Percentiles rank a stretch among this genome's conserved stretches.
phyloP scores from a whole-genome alignment of 2,113 vertebrate genomes.

The Plestiodon gilberti region DNA sequence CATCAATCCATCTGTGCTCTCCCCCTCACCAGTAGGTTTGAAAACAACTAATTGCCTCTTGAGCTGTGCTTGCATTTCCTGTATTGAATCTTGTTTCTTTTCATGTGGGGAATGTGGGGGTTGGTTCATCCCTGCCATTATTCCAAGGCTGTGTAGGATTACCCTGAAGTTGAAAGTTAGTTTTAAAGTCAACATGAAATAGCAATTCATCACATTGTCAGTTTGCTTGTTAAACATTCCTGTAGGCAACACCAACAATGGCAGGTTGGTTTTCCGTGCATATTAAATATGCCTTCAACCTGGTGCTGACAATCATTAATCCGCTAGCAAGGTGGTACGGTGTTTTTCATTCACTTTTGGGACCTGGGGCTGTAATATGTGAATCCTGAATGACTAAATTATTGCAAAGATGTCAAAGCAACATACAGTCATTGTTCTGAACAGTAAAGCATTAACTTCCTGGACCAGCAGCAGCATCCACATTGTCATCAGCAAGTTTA shows the following conservation, averaged over 20 bases:
- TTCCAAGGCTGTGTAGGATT: neutral
- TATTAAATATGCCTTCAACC: neutral
- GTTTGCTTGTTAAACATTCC: neutral
- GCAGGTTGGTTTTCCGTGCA: neutral
- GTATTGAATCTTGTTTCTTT: neutral
- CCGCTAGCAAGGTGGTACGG: neutral
- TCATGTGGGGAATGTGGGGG: neutral
- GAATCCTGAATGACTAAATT: neutral
- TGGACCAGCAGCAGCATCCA: neutral
- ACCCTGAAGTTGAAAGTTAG: neutral
- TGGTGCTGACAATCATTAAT: neutral
- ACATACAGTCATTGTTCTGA: neutral
- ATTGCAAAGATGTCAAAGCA: neutral
- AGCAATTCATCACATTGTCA: neutral
- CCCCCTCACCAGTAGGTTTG: neutral
- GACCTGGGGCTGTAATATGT: neutral
- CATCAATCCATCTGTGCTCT: neutral
- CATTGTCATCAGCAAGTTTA: neutral
- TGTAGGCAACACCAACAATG: too few species aligned
- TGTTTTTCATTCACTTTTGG: neutral
- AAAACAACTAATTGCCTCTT: too few species aligned
- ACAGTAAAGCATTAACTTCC: neutral
- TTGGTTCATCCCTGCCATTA: neutral
- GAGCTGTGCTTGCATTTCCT: neutral
- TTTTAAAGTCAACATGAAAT: neutral